A percentile compares a stretch with the other conserved stretches of the same genome.
phyloP scores from a whole-genome alignment of 2,888 invertebrate genomes.

The Melanostoma scalare region DNA sequence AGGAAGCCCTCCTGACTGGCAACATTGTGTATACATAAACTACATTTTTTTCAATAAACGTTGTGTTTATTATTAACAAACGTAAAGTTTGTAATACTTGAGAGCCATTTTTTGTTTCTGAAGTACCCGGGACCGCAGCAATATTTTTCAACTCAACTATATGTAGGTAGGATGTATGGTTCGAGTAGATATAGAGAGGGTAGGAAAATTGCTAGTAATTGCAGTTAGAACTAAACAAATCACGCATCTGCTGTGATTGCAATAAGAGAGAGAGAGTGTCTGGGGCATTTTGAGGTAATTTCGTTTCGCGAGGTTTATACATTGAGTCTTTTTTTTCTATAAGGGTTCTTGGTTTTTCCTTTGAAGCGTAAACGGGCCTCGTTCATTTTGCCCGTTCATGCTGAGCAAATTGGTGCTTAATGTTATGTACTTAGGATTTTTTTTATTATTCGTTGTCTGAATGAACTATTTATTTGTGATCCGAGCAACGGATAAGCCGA shows the following conservation, averaged over 20 bases:
- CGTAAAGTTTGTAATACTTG: slow-evolving; percentile 62
- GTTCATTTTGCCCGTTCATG: slow-evolving; percentile 54
- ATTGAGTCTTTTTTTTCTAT: slow-evolving; percentile 28
- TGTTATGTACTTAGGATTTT: slow-evolving; percentile 14
- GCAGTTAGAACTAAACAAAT: slow-evolving; percentile 72
- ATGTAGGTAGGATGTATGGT: neutral
- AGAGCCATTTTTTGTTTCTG: slow-evolving; percentile 69
- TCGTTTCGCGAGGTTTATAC: slow-evolving; percentile 30
- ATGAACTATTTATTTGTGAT: slow-evolving; percentile 51
- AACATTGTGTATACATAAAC: slow-evolving; percentile 54
- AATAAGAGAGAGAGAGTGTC: slow-evolving; percentile 46
- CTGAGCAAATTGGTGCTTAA: slow-evolving; percentile 66
- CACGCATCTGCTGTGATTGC: slow-evolving; percentile 61
- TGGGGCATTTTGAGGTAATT: slow-evolving; percentile 62
- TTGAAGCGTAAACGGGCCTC: slow-evolving; percentile 33
- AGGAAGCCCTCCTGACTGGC: slow-evolving; percentile 64
- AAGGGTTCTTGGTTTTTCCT: slow-evolving; percentile 42
- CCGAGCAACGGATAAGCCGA: slow-evolving; percentile 40
- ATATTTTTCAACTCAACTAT: slow-evolving; percentile 22
- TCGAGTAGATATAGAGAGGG: too few relatives aligned
- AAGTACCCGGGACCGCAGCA: slow-evolving; percentile 67
- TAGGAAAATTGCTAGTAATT: slow-evolving; percentile 68
- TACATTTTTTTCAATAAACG: slow-evolving; percentile 57
- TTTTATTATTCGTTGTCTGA: slow-evolving; percentile 26
- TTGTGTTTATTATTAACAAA: slow-evolving; percentile 69